Evolutionary conservation across 2,113 vertebrate species (phyloP), one percentile per base, ranked within the genome.

Genomic region (Pao palembangensis): DNA sequence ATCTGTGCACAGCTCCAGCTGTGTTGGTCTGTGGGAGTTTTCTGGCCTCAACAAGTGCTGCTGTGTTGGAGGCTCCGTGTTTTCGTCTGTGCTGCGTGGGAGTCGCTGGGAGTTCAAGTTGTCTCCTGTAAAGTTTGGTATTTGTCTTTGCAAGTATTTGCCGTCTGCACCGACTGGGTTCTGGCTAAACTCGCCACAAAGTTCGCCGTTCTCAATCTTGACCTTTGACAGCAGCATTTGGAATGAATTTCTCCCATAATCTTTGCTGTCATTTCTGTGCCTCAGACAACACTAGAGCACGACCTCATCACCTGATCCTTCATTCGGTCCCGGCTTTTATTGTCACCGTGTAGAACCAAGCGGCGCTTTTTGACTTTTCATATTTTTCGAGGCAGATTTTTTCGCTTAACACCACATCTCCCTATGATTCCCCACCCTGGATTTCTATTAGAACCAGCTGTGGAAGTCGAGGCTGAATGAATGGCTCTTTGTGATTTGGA

Each of bases 401-500:
- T 68, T 73, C 11, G 50, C 67, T 67, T 53, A 75, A 78, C 62
- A 66, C 68, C 67, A 58, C 23, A 15, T 58, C 44, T 69, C 56
- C 21, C 43, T 49, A 16, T 16, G 58, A 56, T 64, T 61, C 71
- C 65, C 64, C 73, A 71, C 85, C 85, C 86, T 84, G 70, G 61
- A 71, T 79, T 84, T 88, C 74, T 91, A 91, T 91, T 90, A 88
- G 80, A 90, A 90, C 89, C 90, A 91, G 89, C 89, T 91, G 90
- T 90, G 87, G 84, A 84, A 65, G 81, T 67, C 54, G 62, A 38
- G 74, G 55, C 76, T 71, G 83, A 81, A 91, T 91, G 88, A 91
- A 91, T 91, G 88, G 87, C 75, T 90, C 89, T 90, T 91, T 91
- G 90, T 91, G 79, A 90, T 88, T 85, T 83, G 77, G 81, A 80